phyloP scores from a whole-genome alignment of 2,113 vertebrate genomes.

The Phoxinus phoxinus region DNA sequence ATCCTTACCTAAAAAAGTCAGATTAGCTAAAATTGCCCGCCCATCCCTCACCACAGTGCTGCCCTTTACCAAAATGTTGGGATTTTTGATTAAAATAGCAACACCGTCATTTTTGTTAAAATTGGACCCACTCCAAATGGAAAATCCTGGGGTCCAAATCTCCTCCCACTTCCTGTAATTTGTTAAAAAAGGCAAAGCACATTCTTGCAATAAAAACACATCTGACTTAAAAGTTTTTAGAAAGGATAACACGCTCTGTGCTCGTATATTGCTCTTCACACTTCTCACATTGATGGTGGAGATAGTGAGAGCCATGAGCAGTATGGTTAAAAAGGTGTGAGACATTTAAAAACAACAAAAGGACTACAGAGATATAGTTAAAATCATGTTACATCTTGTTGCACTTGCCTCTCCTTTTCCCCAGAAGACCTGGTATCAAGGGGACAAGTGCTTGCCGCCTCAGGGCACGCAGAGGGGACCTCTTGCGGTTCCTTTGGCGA shows the following conservation, averaged over 20 bases:
- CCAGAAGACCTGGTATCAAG: neutral
- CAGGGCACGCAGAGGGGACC: neutral
- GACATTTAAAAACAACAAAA: neutral
- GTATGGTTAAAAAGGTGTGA: neutral
- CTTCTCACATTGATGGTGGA: neutral
- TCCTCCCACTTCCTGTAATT: no score
- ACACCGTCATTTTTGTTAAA: neutral
- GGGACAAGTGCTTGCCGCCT: neutral
- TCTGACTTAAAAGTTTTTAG: no score
- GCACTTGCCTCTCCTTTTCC: neutral
- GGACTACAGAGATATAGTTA: neutral
- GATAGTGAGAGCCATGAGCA: neutral
- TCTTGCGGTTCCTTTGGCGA: neutral
- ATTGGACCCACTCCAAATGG: no score
- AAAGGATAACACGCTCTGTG: no score
- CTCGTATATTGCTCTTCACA: no score
- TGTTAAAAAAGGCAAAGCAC: no score
- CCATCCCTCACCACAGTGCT: constrained; percentile 13
- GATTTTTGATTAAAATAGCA: neutral
- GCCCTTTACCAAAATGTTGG: neutral
- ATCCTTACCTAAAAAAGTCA: no score
- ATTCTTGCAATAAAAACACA: no score
- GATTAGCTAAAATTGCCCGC: neutral
- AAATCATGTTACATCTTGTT: neutral
- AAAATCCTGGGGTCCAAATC: no score